Evolutionary conservation across 2,888 invertebrate genomes (phyloP).

Genomic region (Meteorus cinctellus): DNA sequence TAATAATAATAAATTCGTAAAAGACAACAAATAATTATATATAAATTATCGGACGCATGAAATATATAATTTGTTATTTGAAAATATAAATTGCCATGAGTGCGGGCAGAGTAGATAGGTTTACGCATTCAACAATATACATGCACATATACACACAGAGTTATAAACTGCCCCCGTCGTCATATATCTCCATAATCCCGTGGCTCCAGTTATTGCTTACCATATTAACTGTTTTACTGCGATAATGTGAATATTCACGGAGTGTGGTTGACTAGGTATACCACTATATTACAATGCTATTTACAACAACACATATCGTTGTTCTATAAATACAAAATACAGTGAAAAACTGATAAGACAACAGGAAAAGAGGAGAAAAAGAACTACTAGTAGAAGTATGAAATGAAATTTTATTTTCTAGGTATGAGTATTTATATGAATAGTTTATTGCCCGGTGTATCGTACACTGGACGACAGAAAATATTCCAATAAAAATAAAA

Average conservation of each 20-base stretch:
- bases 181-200: constrained; percentile 54
- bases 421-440: not conserved
- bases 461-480: not conserved
- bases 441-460: not conserved
- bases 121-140: constrained; percentile 5
- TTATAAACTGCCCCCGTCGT: constrained; percentile 48
- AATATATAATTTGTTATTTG: not conserved
- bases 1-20: too few relatives aligned
- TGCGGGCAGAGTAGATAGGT: constrained; percentile 4
- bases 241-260: constrained; percentile 53
- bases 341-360: not conserved
- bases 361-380: not conserved
- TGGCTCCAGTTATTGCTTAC: constrained; percentile 53
- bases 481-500: not conserved
- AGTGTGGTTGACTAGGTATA: not conserved
- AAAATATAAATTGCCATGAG: constrained; percentile 5
- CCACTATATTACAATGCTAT: constrained; percentile 16
- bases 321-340: not conserved
- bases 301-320: not conserved
- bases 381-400: not conserved
- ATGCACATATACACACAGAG: constrained; percentile 23
- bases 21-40: not conserved
- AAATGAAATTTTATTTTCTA: not conserved
- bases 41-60: not conserved
- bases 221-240: constrained; percentile 55